Evolutionary conservation across 2,797 vertebrate species (phyloP), one percentile per base, ranked within the genome.

Genomic region (Trachurus trachurus): DNA sequence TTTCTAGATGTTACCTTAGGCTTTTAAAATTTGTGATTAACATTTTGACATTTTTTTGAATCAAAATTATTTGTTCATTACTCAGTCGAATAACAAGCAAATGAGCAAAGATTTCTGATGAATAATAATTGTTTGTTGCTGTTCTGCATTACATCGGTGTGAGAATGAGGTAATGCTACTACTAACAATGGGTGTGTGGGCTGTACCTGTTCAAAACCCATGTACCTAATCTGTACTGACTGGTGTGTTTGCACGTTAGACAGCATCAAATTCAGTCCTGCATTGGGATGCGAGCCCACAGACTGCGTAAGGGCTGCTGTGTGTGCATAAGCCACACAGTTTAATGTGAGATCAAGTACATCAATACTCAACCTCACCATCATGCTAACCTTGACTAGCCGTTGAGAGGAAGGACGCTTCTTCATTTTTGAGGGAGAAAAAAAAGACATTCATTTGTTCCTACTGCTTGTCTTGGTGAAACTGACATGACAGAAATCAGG

Each of bases 311-410:
- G 76, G 65, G 57, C 63, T 10, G 68, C 71, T 78, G 77, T 76
- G 77, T 87, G 73, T 79, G 76, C 68, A 76, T 90, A 83, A 90
- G 78, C 75, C 73, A 80, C 1, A 19, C 70, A 86, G 71, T 88
- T 86, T 88, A 66, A 89, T 89, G 74, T 77, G 74, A 90, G 81
- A 90, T 91, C 77, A 85, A 82, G 84, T 86, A 70, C 86, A 93
- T 94, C 90, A 87, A 84, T 90, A 84, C 75, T 54, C 71, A 81
- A 72, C 53, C 82, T 83, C 74, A 64, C 26, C 72, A 75, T 70
- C 74, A 69, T 61, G 66, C 69, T 84, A 83, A 92, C 85, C 85
- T 92, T 90, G 86, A 88, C 62, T 50, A 37, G 34, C 45, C 58
- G 56, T 2, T 16, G 16, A 21, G 66, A 71, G 50, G 58, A 65